A percentile compares a stretch with the other conserved stretches of the same genome.
Conservation (phyloP, 2,113 vertebrate species). For the Crocuta crocuta region DNA sequence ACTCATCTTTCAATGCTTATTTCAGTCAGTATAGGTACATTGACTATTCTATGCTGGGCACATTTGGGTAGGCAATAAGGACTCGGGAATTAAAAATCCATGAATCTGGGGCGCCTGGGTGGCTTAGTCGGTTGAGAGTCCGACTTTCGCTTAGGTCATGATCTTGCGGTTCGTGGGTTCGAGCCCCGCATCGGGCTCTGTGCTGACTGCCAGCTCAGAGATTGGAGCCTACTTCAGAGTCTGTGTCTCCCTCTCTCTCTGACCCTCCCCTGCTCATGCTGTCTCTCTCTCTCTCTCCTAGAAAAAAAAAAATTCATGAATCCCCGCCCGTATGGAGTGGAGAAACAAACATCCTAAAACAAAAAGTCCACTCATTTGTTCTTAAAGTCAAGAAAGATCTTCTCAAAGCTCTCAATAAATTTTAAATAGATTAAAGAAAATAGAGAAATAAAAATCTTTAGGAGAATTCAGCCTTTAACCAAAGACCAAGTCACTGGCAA, state of each 20-base stretch:
- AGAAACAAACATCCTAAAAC: not conserved
- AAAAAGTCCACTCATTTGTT: not conserved
- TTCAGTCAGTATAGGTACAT: not conserved
- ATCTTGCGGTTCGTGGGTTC: too few species aligned
- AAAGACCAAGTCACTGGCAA: not conserved
- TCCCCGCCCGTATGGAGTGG: not conserved
- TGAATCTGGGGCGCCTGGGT: not conserved
- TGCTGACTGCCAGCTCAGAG: too few species aligned
- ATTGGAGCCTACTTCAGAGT: too few species aligned
- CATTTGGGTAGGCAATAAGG: not conserved
- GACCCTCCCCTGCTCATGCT: too few species aligned
- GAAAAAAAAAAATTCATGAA: not conserved
- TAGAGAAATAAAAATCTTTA: not conserved
- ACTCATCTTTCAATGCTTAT: not conserved
- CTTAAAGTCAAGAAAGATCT: not conserved
- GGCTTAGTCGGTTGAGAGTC: too few species aligned
- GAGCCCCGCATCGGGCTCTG: too few species aligned
- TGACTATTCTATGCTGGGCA: too few species aligned
- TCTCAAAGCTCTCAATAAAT: not conserved
- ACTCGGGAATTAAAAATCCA: not conserved
- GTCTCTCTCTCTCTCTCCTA: too few species aligned
- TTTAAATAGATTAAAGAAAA: constrained; percentile 29
- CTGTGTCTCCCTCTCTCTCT: too few species aligned
- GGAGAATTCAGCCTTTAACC: not conserved
- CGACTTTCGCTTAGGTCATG: too few species aligned